phyloP scores from a whole-genome alignment of 2,113 vertebrate genomes.

The Entosphenus tridentatus region DNA sequence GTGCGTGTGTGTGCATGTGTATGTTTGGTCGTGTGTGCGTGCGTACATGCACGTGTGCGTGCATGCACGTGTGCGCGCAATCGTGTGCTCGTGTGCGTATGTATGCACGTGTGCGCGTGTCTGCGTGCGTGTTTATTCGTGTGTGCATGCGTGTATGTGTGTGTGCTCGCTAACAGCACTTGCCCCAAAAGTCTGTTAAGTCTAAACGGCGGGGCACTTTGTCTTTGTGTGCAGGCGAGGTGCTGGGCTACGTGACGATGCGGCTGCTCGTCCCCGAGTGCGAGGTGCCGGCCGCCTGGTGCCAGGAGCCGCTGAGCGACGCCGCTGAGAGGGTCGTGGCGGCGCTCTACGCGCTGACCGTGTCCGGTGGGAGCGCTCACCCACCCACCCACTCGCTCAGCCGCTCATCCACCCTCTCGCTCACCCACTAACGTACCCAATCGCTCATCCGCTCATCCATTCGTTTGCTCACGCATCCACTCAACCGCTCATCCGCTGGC shows the following conservation, averaged over 20 bases:
- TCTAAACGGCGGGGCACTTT: background rate
- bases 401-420: no score
- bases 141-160: background rate
- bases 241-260: conserved; percentile 68
- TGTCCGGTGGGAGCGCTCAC: conserved; percentile 15
- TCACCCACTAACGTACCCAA: no score
- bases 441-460: no score
- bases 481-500: no score
- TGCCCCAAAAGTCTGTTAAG: no score
- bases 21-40: no score
- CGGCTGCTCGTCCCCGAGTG: conserved; percentile 74
- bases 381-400: no score
- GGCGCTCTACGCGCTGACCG: conserved; percentile 43
- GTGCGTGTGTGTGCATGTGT: no score
- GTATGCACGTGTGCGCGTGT: background rate
- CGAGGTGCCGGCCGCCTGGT: conserved; percentile 56
- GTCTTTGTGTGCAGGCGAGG: conserved; percentile 26
- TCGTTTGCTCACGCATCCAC: no score
- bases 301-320: conserved; percentile 46
- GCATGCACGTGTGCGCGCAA: background rate
- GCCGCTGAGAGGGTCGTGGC: conserved; percentile 43
- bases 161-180: no score
- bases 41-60: background rate
- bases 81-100: background rate
- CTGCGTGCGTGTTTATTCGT: background rate